These are phyloP conservation scores for Melieria omissa DNA, from an alignment of 2,888 invertebrate genomes.

Conservation along the genomic window DNA sequence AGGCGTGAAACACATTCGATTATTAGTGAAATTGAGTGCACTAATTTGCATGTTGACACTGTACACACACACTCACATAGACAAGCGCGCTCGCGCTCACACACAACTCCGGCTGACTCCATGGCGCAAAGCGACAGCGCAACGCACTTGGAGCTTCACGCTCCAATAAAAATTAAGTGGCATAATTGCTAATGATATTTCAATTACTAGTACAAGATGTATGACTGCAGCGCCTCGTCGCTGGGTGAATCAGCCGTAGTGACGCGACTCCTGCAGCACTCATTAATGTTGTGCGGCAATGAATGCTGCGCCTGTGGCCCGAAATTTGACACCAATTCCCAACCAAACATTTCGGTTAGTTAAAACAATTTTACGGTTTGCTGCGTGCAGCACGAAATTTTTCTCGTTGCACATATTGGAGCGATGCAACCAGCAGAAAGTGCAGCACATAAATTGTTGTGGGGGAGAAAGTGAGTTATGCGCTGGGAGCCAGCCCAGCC, in stretches of 20 bases:
- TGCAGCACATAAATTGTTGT: too few species aligned
- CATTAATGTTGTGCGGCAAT: not conserved
- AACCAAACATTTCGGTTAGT: not conserved
- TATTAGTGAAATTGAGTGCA: conserved; percentile 28
- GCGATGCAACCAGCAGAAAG: too few species aligned
- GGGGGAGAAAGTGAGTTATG: too few species aligned
- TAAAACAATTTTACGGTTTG: conserved; percentile 3
- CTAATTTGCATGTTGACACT: conserved; percentile 24
- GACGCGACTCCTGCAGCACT: not conserved
- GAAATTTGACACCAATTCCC: conserved; percentile 17
- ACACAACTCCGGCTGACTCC: too few species aligned
- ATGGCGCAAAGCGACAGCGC: too few species aligned
- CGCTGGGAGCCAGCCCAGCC: too few species aligned
- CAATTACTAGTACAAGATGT: not conserved
- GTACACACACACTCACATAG: not conserved
- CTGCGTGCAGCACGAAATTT: not conserved
- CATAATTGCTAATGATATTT: conserved; percentile 16
- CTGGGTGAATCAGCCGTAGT: not conserved
- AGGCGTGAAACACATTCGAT: conserved; percentile 22
- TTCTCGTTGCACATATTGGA: too few species aligned
- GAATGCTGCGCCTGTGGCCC: not conserved
- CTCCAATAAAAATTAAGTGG: conserved; percentile 22
- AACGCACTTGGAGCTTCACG: conserved; percentile 1
- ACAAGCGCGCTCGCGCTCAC: not conserved
- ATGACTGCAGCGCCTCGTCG: too few species aligned